Evolutionary conservation across 1,140 invertebrate species (phyloP).

Genomic region (Drosophila baimaii): DNA sequence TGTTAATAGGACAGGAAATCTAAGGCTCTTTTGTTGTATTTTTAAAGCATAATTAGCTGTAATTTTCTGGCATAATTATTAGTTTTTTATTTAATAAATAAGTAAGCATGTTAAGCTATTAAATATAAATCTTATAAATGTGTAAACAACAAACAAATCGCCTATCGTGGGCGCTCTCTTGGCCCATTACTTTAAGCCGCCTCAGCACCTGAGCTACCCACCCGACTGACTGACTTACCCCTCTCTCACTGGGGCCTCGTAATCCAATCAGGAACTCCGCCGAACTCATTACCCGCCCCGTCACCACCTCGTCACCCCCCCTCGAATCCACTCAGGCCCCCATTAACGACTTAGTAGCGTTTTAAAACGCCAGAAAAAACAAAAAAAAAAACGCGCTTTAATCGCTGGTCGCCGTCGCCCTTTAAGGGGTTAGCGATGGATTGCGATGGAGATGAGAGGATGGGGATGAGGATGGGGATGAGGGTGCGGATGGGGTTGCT

Average conservation of each 20-base stretch:
- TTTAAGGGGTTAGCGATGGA: conserved; percentile 42
- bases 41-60: no score
- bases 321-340: conserved; percentile 39
- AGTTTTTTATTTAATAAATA: no score
- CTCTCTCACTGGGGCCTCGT: conserved; percentile 10
- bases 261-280: conserved; percentile 50
- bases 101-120: no score
- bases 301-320: not conserved
- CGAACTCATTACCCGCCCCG: conserved; percentile 40
- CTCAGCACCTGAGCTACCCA: conserved; percentile 1
- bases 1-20: no score
- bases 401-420: conserved; percentile 27
- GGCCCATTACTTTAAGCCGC: conserved; percentile 3
- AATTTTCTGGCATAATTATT: no score
- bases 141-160: no score
- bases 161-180: not conserved
- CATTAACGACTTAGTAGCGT: conserved; percentile 56
- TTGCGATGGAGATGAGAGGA: conserved; percentile 8
- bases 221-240: not conserved
- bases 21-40: no score
- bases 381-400: conserved; percentile 27
- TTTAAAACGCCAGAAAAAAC: conserved; percentile 29
- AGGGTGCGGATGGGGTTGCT: conserved; percentile 3
- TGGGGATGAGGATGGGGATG: not conserved
- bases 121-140: no score